Percentiles rank a stretch among this genome's conserved stretches.
Evolutionary conservation across 2,888 invertebrate species (phyloP).

Genomic region (Campoletis raptor): DNA sequence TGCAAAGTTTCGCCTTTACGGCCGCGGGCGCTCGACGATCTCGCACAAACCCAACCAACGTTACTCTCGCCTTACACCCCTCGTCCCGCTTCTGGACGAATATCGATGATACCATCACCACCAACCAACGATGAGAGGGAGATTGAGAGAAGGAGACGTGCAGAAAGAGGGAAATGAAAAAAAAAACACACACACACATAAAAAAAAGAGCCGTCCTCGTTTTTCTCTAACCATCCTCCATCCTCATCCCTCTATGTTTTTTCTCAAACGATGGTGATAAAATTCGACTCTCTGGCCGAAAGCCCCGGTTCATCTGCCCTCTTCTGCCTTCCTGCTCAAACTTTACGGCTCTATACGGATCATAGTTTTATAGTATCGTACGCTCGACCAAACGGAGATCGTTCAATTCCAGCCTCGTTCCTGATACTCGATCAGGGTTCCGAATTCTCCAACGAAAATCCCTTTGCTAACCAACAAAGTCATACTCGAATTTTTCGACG

Average conservation of each 20-base stretch:
- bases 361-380: slow-evolving; percentile 70
- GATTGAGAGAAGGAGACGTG: slow-evolving; percentile 11
- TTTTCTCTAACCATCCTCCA: slow-evolving; percentile 31
- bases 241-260: slow-evolving; percentile 59
- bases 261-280: slow-evolving; percentile 71
- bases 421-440: slow-evolving; percentile 44
- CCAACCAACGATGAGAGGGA: slow-evolving; percentile 30
- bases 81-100: slow-evolving; percentile 63
- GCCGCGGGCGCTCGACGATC: slow-evolving; percentile 52
- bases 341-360: slow-evolving; percentile 64
- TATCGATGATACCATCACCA: slow-evolving; percentile 71
- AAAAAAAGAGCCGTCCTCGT: slow-evolving; percentile 48
- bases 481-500: slow-evolving; percentile 23
- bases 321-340: slow-evolving; percentile 56
- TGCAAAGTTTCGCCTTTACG: slow-evolving; percentile 68
- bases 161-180: slow-evolving; percentile 10
- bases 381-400: slow-evolving; percentile 53
- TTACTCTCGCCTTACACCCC: slow-evolving; percentile 32
- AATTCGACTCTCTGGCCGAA: slow-evolving; percentile 65
- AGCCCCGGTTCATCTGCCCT: slow-evolving; percentile 63
- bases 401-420: slow-evolving; percentile 33
- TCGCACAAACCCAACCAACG: slow-evolving; percentile 64
- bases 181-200: neutral
- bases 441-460: slow-evolving; percentile 31
- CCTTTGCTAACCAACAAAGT: slow-evolving; percentile 13